Percentiles rank a stretch among this genome's conserved stretches.
phyloP scores from a whole-genome alignment of 2,113 vertebrate genomes.

The Herpailurus yagouaroundi region DNA sequence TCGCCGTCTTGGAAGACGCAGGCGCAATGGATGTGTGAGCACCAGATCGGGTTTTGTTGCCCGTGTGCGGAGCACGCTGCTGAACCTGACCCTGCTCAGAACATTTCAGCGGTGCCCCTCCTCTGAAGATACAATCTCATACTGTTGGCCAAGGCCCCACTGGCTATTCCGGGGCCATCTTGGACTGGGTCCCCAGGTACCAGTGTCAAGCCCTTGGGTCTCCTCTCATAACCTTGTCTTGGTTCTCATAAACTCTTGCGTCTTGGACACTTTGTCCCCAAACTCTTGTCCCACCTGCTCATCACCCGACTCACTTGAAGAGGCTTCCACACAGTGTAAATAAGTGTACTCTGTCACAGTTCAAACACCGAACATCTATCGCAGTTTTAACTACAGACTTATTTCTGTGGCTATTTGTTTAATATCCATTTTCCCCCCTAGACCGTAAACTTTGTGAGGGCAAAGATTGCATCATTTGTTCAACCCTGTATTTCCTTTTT shows the following conservation, averaged over 20 bases:
- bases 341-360: not conserved
- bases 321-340: not conserved
- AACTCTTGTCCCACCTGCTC: not conserved
- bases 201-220: not conserved
- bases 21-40: not conserved
- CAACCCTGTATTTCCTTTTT: not conserved
- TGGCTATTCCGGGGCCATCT: too few relatives aligned
- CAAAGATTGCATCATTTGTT: not conserved
- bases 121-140: not conserved
- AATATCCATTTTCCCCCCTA: rapidly evolving
- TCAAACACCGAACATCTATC: rapidly evolving
- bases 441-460: not conserved
- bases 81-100: not conserved
- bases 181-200: not conserved
- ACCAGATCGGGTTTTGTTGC: not conserved
- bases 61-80: not conserved
- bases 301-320: not conserved
- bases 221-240: not conserved
- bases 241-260: rapidly evolving
- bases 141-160: not conserved
- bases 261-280: too few relatives aligned
- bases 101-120: rapidly evolving
- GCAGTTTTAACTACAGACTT: not conserved
- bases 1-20: slow-evolving; percentile 26
- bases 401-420: not conserved